Conservation (phyloP, 2,888 invertebrate species). For the Phragmatobia fuliginosa region DNA sequence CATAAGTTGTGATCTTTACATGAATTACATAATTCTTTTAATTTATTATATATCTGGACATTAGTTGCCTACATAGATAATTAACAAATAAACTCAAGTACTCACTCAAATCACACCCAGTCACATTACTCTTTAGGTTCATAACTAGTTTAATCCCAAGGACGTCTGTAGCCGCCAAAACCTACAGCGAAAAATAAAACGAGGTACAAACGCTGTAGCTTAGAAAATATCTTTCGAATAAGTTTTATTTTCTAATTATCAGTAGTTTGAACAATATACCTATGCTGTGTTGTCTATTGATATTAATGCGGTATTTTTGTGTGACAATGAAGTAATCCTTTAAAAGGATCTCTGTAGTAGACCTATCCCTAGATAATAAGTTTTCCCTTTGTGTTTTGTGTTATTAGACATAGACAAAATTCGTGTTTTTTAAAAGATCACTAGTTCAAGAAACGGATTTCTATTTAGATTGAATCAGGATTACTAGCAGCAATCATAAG, state of each 20-base stretch:
- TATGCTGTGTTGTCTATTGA: not conserved
- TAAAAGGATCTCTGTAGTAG: not conserved
- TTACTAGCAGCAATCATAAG: too few relatives aligned
- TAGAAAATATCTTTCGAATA: constrained; percentile 29
- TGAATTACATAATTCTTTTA: not conserved
- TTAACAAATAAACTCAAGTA: not conserved
- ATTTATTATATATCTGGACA: not conserved
- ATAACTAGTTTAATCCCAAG: constrained; percentile 36
- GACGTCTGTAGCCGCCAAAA: constrained; percentile 48
- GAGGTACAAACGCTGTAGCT: constrained; percentile 48
- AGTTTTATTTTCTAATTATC: constrained; percentile 42
- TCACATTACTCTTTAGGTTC: constrained; percentile 29
- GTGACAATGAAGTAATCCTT: not conserved
- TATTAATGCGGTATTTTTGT: constrained; percentile 5
- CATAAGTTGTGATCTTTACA: too few relatives aligned
- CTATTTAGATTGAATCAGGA: not conserved
- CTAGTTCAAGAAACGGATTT: not conserved
- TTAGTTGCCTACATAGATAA: not conserved
- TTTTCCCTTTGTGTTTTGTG: not conserved
- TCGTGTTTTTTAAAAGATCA: not conserved
- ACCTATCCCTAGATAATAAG: not conserved
- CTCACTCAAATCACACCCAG: too few relatives aligned
- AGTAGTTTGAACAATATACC: constrained; percentile 20
- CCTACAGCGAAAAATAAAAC: constrained; percentile 23
- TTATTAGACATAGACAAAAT: constrained; percentile 1